A percentile compares a stretch with the other conserved stretches of the same genome.
These are phyloP conservation scores for Drosophila sordidula DNA, from an alignment of 2,888 invertebrate species.

Conservation along the genomic window DNA sequence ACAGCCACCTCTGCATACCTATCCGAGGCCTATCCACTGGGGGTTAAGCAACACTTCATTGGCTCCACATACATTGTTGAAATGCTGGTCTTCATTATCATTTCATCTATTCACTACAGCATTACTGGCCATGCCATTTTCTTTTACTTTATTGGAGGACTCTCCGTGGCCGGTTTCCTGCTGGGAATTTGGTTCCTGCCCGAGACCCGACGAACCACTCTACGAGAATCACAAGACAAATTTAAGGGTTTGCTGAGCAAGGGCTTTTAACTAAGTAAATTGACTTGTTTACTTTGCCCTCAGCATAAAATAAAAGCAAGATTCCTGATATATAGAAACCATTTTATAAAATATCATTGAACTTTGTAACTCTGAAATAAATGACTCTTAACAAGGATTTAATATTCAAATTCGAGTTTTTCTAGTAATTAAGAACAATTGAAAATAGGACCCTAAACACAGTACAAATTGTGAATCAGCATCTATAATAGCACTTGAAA, in stretches of 20 bases:
- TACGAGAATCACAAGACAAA: slow-evolving; percentile 66
- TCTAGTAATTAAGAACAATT: no score
- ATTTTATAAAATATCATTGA: background rate
- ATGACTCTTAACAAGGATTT: background rate
- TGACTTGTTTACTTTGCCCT: background rate
- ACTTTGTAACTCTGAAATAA: background rate
- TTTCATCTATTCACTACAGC: background rate
- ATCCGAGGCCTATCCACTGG: slow-evolving; percentile 78
- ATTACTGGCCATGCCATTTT: slow-evolving; percentile 9
- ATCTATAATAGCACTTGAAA: background rate
- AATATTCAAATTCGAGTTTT: background rate
- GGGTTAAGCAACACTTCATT: slow-evolving; percentile 76
- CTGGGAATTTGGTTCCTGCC: slow-evolving; percentile 65
- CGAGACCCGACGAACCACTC: slow-evolving; percentile 69
- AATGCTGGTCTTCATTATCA: slow-evolving; percentile 64
- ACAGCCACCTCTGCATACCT: slow-evolving; percentile 47
- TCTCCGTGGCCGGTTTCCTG: slow-evolving; percentile 56
- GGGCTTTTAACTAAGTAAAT: slow-evolving; percentile 29
- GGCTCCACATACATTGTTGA: slow-evolving; percentile 56
- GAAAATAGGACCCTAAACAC: no score
- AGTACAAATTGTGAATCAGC: slow-evolving; percentile 6
- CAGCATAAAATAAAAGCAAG: background rate
- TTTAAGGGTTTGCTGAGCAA: slow-evolving; percentile 46
- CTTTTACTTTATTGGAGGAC: slow-evolving; percentile 59
- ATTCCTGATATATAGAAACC: background rate